A percentile compares a stretch with the other conserved stretches of the same genome.
phyloP scores from a whole-genome alignment of 2,113 vertebrate genomes.

The Otocyon megalotis region DNA sequence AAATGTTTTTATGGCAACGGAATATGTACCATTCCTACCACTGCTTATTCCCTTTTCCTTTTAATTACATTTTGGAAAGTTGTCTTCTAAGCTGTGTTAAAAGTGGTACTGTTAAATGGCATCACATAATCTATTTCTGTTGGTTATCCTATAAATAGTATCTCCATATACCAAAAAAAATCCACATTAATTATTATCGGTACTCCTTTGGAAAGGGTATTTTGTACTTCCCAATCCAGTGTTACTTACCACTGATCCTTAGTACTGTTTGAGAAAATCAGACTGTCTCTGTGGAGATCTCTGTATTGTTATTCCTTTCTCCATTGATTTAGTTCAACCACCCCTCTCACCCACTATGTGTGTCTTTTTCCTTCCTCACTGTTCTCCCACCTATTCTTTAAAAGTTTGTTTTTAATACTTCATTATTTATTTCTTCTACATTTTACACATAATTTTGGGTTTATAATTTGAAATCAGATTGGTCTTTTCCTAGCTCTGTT shows the following conservation, averaged over 20 bases:
- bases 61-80: background rate
- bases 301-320: background rate
- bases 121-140: background rate
- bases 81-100: background rate
- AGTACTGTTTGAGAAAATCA: background rate
- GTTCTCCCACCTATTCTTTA: background rate
- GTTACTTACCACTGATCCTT: background rate
- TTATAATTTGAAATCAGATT: constrained; percentile 48
- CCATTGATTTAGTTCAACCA: background rate
- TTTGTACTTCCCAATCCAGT: background rate
- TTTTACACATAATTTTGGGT: background rate
- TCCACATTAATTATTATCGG: background rate
- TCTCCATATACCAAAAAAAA: background rate
- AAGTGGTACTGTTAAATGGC: background rate
- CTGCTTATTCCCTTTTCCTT: background rate
- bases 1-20: background rate
- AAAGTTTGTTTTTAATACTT: background rate
- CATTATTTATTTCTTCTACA: constrained; percentile 7
- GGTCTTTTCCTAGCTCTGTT: constrained; percentile 29
- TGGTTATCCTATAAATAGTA: constrained; percentile 11
- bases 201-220: background rate
- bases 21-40: background rate
- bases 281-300: background rate
- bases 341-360: background rate
- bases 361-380: background rate